Conservation (phyloP, 2,888 invertebrate species). For the Lissocephala sabroskyi region DNA sequence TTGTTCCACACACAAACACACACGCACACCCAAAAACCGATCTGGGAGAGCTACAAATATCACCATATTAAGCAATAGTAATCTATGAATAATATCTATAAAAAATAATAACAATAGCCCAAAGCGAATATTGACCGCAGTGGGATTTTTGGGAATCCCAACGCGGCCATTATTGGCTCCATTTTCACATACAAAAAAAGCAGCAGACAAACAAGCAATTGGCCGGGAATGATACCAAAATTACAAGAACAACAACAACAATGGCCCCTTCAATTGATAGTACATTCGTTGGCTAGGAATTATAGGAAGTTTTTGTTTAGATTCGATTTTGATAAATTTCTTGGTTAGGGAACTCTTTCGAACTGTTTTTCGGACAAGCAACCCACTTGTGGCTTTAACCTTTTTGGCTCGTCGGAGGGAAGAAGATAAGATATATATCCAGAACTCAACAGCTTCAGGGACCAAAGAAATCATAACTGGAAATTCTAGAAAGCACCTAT, state of each 20-base stretch:
- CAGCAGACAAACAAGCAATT: constrained; percentile 31
- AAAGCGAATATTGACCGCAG: constrained; percentile 70
- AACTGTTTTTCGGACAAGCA: constrained; percentile 19
- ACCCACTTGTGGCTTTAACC: constrained; percentile 46
- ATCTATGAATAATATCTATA: constrained; percentile 21
- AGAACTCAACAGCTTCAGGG: constrained; percentile 69
- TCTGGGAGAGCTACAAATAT: constrained; percentile 32
- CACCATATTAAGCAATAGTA: constrained; percentile 34
- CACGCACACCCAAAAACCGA: constrained; percentile 29
- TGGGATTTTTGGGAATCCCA: constrained; percentile 24
- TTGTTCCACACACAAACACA: constrained; percentile 25
- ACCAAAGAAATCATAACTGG: constrained; percentile 56
- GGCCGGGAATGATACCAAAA: constrained; percentile 22
- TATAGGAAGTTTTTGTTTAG: constrained; percentile 4
- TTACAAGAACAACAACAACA: constrained; percentile 27
- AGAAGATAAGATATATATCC: constrained; percentile 44
- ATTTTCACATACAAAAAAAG: constrained; percentile 67
- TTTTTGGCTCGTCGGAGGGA: constrained; percentile 10
- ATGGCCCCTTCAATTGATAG: constrained; percentile 8
- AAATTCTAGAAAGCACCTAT: constrained; percentile 19
- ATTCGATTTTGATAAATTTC: constrained; percentile 16
- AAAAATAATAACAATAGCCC: constrained; percentile 65
- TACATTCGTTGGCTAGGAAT: background rate
- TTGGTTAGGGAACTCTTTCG: no score
- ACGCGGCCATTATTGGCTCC: constrained; percentile 69